phyloP scores from a whole-genome alignment of 2,113 vertebrate species.

The Erythrocebus patas region DNA sequence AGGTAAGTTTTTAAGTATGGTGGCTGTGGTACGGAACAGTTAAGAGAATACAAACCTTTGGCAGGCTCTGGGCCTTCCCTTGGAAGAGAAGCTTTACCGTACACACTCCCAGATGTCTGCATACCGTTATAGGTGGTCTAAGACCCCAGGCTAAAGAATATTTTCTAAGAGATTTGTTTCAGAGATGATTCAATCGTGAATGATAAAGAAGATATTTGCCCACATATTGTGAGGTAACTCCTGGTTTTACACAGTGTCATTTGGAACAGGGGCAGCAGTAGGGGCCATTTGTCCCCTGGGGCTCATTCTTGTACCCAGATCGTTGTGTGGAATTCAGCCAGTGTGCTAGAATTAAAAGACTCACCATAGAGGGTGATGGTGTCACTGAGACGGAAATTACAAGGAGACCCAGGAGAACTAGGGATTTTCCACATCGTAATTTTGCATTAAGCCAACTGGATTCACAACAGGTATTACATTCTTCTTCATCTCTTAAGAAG shows the following conservation, averaged over 20 bases:
- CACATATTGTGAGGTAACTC: background rate
- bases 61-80: background rate
- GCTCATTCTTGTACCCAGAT: background rate
- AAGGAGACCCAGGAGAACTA: background rate
- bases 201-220: background rate
- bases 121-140: background rate
- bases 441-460: background rate
- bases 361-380: background rate
- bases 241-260: background rate
- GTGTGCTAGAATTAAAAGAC: background rate
- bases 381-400: background rate
- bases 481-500: background rate
- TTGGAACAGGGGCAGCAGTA: background rate
- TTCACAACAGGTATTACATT: background rate
- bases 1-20: background rate
- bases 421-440: background rate
- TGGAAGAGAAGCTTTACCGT: no score
- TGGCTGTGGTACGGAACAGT: background rate
- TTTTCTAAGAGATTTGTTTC: background rate
- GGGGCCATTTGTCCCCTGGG: background rate
- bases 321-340: no score
- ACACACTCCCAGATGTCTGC: background rate
- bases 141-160: background rate
- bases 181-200: background rate
- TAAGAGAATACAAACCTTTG: background rate